Evolutionary conservation across 2,113 vertebrate genomes (phyloP), one percentile per base, ranked within the genome.

Genomic region (Zonotrichia leucophrys): DNA sequence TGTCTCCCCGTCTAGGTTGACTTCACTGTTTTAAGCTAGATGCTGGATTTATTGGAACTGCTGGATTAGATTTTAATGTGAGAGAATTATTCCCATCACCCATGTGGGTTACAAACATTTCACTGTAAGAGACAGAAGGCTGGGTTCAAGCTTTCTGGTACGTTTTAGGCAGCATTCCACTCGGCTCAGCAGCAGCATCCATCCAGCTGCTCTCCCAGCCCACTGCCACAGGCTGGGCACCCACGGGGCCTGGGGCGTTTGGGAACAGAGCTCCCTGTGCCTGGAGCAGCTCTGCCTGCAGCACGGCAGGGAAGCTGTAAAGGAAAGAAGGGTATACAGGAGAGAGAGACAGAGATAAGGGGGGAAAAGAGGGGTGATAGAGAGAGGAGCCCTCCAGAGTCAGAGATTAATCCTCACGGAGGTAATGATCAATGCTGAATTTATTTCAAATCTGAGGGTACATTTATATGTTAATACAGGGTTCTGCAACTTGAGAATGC

Each of bases 191-290:
- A 35, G 23, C 76, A 93, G 28, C 11, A 69, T 8, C 23, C 64
- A 35, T 62, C 52, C 41, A 62, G 56, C 4, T 8, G 4, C 53
- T 50, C 3, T 50, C 55, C 53, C 46, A 58, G n/a, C 11, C 67
- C 15, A 37, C 21, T 52, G 31, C 15, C 9, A 16, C 23, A 5
- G 5, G 18, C 10, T 0, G 1, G 60, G 46, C 73, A n/a, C 16
- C 25, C 76, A 14, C 0, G 3, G 33, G n/a, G 69, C 55, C 37
- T 9, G 6, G 13, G 11, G 23, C 4, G 4, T 27, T 59, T 59
- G 30, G 15, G 56, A 70, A 15, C 69, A 82, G 59, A 62, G 67
- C 33, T 56, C n/a, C 4, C 52, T 31, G 63, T 28, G 25, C 49
- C 59, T 35, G 5, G 5, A 60, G 27, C 14, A 47, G 22, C n/a